Percentiles rank a stretch among this genome's conserved stretches.
phyloP scores from a whole-genome alignment of 2,888 invertebrate species.

The Iselma pallidipennis region DNA sequence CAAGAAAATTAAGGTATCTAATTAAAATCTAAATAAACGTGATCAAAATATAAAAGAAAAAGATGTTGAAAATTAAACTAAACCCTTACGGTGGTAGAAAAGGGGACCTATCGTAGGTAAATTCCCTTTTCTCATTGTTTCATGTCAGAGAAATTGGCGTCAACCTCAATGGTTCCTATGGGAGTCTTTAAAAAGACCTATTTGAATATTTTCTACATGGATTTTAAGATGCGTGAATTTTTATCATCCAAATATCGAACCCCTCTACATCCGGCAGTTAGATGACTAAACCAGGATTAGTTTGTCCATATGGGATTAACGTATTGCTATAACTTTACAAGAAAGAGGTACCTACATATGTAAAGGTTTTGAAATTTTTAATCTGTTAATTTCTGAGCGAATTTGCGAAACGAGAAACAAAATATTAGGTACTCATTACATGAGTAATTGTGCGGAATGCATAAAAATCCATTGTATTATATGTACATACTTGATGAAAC shows the following conservation, averaged over 20 bases:
- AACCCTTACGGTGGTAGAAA: conserved; percentile 44
- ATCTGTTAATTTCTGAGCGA: no score
- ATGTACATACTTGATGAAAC: conserved; percentile 34
- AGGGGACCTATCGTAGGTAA: conserved; percentile 44
- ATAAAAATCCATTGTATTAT: conserved; percentile 24
- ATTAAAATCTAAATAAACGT: conserved; percentile 22
- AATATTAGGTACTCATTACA: no score
- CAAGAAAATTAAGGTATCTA: conserved; percentile 24
- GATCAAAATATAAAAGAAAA: conserved; percentile 16
- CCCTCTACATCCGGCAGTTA: conserved; percentile 37
- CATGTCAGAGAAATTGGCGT: conserved; percentile 60
- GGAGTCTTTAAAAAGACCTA: conserved; percentile 58
- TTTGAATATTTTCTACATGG: conserved; percentile 63
- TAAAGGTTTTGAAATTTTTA: no score
- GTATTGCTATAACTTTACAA: background rate
- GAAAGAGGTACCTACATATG: background rate
- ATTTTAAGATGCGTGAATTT: conserved; percentile 60
- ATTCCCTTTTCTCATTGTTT: conserved; percentile 55
- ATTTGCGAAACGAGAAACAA: no score
- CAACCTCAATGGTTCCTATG: conserved; percentile 58
- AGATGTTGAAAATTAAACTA: conserved; percentile 44
- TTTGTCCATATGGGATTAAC: background rate
- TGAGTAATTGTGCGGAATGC: background rate
- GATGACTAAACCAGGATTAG: conserved; percentile 37
- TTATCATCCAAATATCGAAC: conserved; percentile 56